These are phyloP conservation scores for Muntiacus muntjak DNA, from an alignment of 2,113 vertebrate species.

Conservation along the genomic window DNA sequence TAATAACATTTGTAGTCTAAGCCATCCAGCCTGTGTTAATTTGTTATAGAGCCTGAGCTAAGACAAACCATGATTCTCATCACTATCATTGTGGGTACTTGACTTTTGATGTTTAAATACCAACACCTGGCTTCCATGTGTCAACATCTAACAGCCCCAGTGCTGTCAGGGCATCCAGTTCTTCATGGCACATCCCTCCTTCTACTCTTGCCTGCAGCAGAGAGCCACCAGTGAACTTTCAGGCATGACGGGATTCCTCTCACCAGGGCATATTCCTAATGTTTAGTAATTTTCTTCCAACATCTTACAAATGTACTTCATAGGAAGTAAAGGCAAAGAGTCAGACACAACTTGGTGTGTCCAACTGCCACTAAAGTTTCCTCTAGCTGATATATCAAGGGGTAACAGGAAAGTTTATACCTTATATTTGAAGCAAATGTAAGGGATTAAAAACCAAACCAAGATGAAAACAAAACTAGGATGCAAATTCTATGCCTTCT, in stretches of 20 bases:
- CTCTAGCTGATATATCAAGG: neutral
- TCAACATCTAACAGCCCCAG: neutral
- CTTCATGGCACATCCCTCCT: neutral
- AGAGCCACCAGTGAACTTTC: neutral
- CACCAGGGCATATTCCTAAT: neutral
- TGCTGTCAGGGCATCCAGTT: neutral
- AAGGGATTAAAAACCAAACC: neutral
- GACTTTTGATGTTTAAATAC: neutral
- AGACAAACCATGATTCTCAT: neutral
- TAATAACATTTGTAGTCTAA: neutral
- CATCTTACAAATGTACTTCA: neutral
- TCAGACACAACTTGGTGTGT: neutral
- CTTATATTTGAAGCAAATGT: neutral
- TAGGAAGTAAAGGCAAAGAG: neutral
- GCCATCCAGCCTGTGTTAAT: neutral
- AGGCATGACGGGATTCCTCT: neutral
- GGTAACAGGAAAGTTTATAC: neutral
- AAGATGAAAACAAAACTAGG: neutral
- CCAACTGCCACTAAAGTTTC: neutral
- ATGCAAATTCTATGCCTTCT: neutral
- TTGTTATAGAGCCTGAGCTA: neutral
- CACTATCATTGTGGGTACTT: neutral
- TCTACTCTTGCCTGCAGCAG: neutral
- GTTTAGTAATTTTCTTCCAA: neutral
- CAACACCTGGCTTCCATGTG: neutral